These are phyloP conservation scores for Pionites leucogaster DNA, from an alignment of 2,113 vertebrate genomes.

Conservation along the genomic window DNA sequence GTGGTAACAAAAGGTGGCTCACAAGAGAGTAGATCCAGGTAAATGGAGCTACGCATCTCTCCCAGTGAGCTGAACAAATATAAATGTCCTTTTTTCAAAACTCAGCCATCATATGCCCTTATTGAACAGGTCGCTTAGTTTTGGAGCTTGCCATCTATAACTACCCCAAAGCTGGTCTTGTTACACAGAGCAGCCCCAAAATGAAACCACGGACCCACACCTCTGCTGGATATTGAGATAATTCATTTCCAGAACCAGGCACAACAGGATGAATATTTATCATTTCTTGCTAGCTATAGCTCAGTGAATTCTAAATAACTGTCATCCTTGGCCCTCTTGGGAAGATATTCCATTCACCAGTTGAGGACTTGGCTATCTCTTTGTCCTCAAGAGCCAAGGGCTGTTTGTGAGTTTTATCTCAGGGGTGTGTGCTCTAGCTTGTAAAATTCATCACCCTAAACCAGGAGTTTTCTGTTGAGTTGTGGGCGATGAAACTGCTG, in stretches of 20 bases:
- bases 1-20: neutral
- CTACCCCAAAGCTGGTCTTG: neutral
- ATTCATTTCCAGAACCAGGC: neutral
- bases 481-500: neutral
- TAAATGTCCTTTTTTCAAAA: neutral
- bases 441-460: neutral
- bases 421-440: neutral
- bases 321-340: neutral
- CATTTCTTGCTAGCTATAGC: neutral
- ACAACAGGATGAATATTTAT: neutral
- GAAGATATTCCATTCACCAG: neutral
- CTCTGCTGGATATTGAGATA: neutral
- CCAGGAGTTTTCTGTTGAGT: neutral
- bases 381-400: neutral
- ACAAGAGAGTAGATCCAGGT: neutral
- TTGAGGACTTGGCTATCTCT: neutral
- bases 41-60: rapidly evolving
- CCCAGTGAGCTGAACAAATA: neutral
- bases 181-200: neutral
- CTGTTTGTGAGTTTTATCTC: neutral
- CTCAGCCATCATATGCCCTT: neutral
- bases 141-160: neutral
- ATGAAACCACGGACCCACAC: neutral
- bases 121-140: neutral
- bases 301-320: neutral